Evolutionary conservation across 2,888 invertebrate genomes (phyloP).

Genomic region (Alloscopus bannaensis): DNA sequence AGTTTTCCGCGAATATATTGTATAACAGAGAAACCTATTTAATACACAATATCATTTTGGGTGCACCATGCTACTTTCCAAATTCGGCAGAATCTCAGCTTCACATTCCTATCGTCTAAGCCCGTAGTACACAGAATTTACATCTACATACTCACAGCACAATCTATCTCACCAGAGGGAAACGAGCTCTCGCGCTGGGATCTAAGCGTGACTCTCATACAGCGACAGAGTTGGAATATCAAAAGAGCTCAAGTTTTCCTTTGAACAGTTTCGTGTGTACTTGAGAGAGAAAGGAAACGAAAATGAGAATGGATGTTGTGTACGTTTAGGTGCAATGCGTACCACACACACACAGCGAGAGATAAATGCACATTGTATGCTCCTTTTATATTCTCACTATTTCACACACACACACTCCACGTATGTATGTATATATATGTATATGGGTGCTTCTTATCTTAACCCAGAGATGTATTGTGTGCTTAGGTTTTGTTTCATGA

Average conservation of each 20-base stretch:
- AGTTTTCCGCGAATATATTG: no score
- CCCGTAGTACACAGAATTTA: no score
- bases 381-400: no score
- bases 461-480: no score
- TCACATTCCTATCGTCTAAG: no score
- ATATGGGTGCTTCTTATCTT: no score
- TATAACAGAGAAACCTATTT: no score
- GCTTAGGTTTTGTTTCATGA: conserved; percentile 36
- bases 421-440: background rate
- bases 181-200: conserved; percentile 40
- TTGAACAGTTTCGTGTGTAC: conserved; percentile 13
- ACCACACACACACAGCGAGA: background rate
- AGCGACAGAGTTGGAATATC: conserved; percentile 22
- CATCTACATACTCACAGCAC: background rate
- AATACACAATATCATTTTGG: no score
- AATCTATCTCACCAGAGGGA: background rate
- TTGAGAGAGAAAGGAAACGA: conserved; percentile 45
- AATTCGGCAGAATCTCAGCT: background rate
- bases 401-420: background rate
- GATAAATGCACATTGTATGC: no score
- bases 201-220: conserved; percentile 39
- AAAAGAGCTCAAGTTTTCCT: conserved; percentile 11
- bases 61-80: background rate
- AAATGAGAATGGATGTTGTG: conserved; percentile 12
- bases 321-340: background rate